A percentile compares a stretch with the other conserved stretches of the same genome.
These are phyloP conservation scores for Tanaodytes sp. DNA, from an alignment of 2,888 invertebrate species.

Conservation along the genomic window DNA sequence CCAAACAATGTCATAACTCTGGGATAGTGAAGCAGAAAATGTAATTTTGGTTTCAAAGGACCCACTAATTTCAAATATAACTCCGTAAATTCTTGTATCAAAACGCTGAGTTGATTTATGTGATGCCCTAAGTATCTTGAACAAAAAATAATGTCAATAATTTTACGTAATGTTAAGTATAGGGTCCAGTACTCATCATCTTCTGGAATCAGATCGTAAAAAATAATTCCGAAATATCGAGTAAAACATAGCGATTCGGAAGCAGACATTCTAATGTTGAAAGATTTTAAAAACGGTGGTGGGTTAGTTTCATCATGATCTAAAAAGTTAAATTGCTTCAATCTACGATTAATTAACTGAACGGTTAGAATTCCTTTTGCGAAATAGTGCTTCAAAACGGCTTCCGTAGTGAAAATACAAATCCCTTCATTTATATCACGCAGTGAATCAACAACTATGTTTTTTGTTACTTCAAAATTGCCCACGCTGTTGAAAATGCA, in stretches of 20 bases:
- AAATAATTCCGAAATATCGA: constrained; percentile 30
- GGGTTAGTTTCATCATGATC: constrained; percentile 1
- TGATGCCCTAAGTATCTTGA: constrained; percentile 11
- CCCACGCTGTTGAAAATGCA: constrained; percentile 39
- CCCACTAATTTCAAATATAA: constrained; percentile 25
- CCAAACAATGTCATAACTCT: constrained; percentile 20
- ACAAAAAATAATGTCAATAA: constrained; percentile 22
- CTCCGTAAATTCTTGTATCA: constrained; percentile 29
- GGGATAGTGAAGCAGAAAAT: constrained; percentile 27
- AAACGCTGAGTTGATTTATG: constrained; percentile 10
- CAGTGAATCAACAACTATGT: constrained; percentile 8
- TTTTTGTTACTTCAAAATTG: constrained; percentile 18
- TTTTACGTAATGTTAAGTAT: constrained; percentile 28
- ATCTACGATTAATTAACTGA: constrained; percentile 8
- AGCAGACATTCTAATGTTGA: constrained; percentile 28
- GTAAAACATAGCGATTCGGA: constrained; percentile 20
- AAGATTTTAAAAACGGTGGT: constrained; percentile 10
- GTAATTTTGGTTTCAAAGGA: constrained; percentile 24
- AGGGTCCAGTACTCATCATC: constrained; percentile 28
- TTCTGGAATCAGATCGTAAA: constrained; percentile 20
- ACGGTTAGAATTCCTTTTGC: constrained; percentile 1
- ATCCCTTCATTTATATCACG: constrained; percentile 14
- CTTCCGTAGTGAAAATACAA: constrained; percentile 13
- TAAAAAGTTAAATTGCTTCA: constrained; percentile 18
- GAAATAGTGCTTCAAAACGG: constrained; percentile 1